A percentile compares a stretch with the other conserved stretches of the same genome.
phyloP scores from a whole-genome alignment of 2,113 vertebrate genomes.

The Nannobrachium achirus region DNA sequence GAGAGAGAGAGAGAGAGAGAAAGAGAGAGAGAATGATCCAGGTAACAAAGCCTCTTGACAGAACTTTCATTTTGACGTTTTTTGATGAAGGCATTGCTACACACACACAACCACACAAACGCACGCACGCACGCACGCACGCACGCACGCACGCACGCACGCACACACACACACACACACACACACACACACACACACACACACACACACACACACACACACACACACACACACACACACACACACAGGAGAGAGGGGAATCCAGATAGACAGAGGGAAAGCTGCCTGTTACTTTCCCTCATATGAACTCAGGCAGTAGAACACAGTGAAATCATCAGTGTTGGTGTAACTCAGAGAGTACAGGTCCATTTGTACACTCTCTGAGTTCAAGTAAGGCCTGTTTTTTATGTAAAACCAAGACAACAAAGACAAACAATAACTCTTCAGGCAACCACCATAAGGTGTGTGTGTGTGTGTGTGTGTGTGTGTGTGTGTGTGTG shows the following conservation, averaged over 20 bases:
- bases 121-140: neutral
- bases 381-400: no score
- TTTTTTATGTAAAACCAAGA: no score
- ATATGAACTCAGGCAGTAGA: conserved; percentile 54
- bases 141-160: conserved; percentile 62
- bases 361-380: no score
- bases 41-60: conserved; percentile 45
- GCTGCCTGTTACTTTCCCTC: conserved; percentile 55
- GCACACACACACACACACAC: conserved; percentile 37
- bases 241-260: conserved; percentile 19
- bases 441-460: no score
- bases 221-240: conserved; percentile 4
- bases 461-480: neutral
- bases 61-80: conserved; percentile 70
- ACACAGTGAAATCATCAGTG: conserved; percentile 39
- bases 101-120: conserved; percentile 1
- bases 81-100: conserved; percentile 73
- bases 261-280: conserved; percentile 36
- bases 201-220: conserved; percentile 1
- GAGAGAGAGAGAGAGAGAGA: neutral
- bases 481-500: neutral
- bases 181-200: conserved; percentile 15
- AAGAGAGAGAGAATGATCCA: conserved; percentile 30
- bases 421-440: no score
- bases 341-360: no score